Conservation (phyloP, 2,113 vertebrate species). For the Chloroceryle aenea region DNA sequence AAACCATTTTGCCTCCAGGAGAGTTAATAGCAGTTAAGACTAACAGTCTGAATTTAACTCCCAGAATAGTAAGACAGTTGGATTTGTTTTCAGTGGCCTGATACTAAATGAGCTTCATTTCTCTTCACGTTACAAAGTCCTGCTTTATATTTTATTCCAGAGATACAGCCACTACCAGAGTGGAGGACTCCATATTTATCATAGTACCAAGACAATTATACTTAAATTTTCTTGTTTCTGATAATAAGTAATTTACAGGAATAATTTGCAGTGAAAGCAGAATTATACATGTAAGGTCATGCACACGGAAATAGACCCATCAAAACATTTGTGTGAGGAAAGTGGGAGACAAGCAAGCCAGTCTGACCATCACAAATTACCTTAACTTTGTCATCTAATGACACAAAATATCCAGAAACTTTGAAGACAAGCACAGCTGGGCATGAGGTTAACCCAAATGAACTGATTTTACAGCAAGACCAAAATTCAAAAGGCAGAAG, state of each 20-base stretch:
- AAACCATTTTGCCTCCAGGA: too few species aligned
- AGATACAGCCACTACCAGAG: not conserved
- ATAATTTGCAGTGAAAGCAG: not conserved
- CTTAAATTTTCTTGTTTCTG: not conserved
- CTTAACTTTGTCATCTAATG: not conserved
- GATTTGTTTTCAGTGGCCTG: not conserved
- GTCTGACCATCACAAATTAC: not conserved
- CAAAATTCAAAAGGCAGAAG: not conserved
- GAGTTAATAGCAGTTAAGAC: not conserved
- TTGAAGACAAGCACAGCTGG: not conserved
- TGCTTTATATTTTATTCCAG: not conserved
- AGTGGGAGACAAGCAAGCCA: not conserved
- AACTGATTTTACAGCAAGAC: not conserved
- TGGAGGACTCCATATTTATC: not conserved
- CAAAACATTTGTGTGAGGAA: not conserved
- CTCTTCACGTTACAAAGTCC: not conserved
- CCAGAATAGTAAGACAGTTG: not conserved
- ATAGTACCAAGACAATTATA: not conserved
- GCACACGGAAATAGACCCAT: not conserved
- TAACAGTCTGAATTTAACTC: not conserved
- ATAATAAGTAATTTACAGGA: not conserved
- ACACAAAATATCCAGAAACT: not conserved
- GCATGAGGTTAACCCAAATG: not conserved
- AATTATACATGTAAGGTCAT: not conserved
- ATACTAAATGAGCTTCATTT: not conserved